Evolutionary conservation across 1,140 invertebrate species (phyloP).

Genomic region (Bombus sibiricus): DNA sequence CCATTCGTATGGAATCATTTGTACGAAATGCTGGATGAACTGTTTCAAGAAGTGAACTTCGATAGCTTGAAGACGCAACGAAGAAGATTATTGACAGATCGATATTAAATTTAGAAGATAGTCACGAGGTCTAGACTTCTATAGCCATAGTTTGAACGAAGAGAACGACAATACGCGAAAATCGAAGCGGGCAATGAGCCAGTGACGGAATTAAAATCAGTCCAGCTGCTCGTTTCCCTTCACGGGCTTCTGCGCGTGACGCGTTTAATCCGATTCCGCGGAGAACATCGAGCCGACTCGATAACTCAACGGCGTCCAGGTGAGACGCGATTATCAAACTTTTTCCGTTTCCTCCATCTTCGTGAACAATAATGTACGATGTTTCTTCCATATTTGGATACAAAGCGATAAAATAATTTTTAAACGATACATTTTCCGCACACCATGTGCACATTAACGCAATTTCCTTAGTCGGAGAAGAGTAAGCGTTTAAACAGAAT

Average conservation of each 20-base stretch:
- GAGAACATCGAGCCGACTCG: constrained; percentile 37
- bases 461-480: no score
- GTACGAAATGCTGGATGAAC: not conserved
- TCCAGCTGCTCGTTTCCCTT: constrained; percentile 37
- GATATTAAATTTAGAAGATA: not conserved
- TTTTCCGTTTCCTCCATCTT: constrained; percentile 23
- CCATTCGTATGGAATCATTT: not conserved
- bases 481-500: not conserved
- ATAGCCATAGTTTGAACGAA: not conserved
- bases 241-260: constrained; percentile 42
- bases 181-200: constrained; percentile 25
- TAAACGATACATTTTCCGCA: no score
- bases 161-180: constrained; percentile 19
- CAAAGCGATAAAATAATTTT: not conserved
- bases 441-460: no score
- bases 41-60: no score
- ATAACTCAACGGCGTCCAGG: constrained; percentile 40
- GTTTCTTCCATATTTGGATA: constrained; percentile 47
- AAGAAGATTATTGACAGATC: no score
- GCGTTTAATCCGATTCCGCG: constrained; percentile 44
- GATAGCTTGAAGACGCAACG: no score
- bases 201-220: constrained; percentile 40
- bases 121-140: not conserved
- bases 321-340: constrained; percentile 40
- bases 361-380: not conserved